Evolutionary conservation across 2,888 invertebrate species (phyloP).

Genomic region (Drosophila recens): DNA sequence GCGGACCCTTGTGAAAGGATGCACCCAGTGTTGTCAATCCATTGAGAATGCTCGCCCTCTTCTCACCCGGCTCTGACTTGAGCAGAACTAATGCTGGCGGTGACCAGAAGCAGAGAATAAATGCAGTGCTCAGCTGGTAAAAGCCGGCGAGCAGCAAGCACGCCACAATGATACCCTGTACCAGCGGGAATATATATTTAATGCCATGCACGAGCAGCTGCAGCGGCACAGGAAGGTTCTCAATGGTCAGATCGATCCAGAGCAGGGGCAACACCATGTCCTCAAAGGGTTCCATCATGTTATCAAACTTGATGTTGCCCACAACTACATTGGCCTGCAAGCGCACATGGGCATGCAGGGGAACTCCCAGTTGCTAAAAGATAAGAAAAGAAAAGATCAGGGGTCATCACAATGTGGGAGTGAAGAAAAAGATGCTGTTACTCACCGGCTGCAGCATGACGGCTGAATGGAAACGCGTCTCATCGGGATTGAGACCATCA

Average conservation of each 20-base stretch:
- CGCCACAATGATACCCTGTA: constrained; percentile 86
- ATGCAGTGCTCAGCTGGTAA: constrained; percentile 84
- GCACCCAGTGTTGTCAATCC: constrained; percentile 29
- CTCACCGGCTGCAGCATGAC: constrained; percentile 91
- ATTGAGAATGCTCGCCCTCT: constrained; percentile 26
- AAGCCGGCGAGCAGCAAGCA: constrained; percentile 86
- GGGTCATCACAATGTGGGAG: background rate
- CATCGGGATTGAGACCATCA: constrained; percentile 88
- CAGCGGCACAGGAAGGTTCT: constrained; percentile 85
- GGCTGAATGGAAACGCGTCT: constrained; percentile 86
- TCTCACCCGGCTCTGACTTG: constrained; percentile 45
- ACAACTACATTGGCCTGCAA: constrained; percentile 91
- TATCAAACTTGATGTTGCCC: constrained; percentile 87
- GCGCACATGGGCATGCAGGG: constrained; percentile 88
- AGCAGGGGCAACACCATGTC: constrained; percentile 89
- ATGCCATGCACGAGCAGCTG: constrained; percentile 86
- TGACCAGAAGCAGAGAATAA: constrained; percentile 77
- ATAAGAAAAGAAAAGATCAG: background rate
- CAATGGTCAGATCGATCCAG: constrained; percentile 88
- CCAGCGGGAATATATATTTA: constrained; percentile 86
- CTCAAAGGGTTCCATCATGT: constrained; percentile 87
- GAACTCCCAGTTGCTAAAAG: constrained; percentile 88
- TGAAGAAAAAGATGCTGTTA: background rate
- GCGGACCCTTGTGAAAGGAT: constrained; percentile 41
- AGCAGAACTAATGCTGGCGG: constrained; percentile 47